Evolutionary conservation across 2,888 invertebrate species (phyloP).

Genomic region (Phanerotoma sp.): DNA sequence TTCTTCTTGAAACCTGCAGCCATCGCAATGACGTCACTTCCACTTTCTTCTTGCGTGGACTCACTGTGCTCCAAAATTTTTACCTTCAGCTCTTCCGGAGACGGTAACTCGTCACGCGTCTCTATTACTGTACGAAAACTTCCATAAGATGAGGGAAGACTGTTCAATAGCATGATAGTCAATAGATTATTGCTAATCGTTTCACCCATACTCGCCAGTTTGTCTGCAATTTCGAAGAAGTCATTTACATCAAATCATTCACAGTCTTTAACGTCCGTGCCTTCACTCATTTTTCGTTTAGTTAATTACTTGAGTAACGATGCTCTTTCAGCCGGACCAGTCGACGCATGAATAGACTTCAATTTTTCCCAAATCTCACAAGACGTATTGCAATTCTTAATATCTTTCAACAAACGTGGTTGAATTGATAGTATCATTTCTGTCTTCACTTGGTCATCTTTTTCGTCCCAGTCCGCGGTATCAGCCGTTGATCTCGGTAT

Average conservation of each 20-base stretch:
- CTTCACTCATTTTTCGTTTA: conserved; percentile 16
- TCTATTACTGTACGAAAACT: conserved; percentile 23
- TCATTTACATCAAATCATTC: too few species aligned
- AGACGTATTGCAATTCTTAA: conserved; percentile 21
- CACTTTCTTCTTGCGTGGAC: neutral
- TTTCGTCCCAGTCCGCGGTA: neutral
- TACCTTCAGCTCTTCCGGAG: conserved; percentile 20
- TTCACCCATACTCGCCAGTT: conserved; percentile 20
- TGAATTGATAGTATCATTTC: conserved; percentile 22
- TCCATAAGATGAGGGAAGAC: conserved; percentile 16
- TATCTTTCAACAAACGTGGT: conserved; percentile 10
- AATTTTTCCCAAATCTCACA: conserved; percentile 24
- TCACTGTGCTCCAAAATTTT: conserved; percentile 16
- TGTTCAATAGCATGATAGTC: conserved; percentile 20
- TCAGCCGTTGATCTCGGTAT: neutral
- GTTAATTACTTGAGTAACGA: conserved; percentile 24
- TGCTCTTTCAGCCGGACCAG: conserved; percentile 29
- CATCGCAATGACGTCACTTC: neutral
- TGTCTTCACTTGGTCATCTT: conserved; percentile 17
- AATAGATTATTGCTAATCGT: conserved; percentile 15
- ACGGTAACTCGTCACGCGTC: conserved; percentile 22
- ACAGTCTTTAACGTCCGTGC: conserved; percentile 24
- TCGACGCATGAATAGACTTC: conserved; percentile 17
- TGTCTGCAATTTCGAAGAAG: conserved; percentile 26
- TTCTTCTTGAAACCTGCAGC: neutral